Conservation (phyloP, 2,888 invertebrate genomes). For the Cerastis leucographa region DNA sequence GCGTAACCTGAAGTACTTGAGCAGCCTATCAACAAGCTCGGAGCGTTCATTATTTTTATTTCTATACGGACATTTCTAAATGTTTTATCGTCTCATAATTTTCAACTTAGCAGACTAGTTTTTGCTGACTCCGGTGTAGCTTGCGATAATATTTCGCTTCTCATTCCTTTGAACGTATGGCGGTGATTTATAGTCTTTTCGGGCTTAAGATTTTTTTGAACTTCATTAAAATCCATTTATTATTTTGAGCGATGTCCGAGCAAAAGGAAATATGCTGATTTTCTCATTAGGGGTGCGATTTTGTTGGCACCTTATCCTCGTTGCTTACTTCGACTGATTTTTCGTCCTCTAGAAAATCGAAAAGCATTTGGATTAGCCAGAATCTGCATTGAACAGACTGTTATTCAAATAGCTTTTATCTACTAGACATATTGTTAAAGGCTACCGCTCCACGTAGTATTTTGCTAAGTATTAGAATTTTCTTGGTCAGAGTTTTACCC, state of each 20-base stretch:
- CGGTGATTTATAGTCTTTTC: conserved; percentile 41
- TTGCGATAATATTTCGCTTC: conserved; percentile 37
- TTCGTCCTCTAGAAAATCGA: neutral
- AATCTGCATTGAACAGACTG: conserved; percentile 4
- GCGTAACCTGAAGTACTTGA: conserved; percentile 40
- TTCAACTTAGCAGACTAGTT: conserved; percentile 41
- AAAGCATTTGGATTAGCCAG: neutral
- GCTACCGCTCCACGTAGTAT: conserved; percentile 3
- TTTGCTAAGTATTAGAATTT: neutral
- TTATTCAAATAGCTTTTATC: neutral
- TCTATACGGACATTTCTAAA: conserved; percentile 35
- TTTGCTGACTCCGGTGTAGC: conserved; percentile 40
- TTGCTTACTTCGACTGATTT: neutral
- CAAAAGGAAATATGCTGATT: neutral
- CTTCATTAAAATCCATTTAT: conserved; percentile 25
- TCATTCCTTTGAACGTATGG: conserved; percentile 33
- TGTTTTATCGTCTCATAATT: conserved; percentile 44
- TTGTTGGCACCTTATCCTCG: neutral
- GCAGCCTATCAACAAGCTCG: conserved; percentile 30
- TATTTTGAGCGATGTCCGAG: conserved; percentile 12
- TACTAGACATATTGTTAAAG: neutral
- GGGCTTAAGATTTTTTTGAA: neutral
- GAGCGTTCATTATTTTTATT: conserved; percentile 43
- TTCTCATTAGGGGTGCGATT: neutral
- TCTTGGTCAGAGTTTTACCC: neutral